Base-by-base conservation (phyloP, 2,113 vertebrate species). In the Steatornis caripensis region DNA sequence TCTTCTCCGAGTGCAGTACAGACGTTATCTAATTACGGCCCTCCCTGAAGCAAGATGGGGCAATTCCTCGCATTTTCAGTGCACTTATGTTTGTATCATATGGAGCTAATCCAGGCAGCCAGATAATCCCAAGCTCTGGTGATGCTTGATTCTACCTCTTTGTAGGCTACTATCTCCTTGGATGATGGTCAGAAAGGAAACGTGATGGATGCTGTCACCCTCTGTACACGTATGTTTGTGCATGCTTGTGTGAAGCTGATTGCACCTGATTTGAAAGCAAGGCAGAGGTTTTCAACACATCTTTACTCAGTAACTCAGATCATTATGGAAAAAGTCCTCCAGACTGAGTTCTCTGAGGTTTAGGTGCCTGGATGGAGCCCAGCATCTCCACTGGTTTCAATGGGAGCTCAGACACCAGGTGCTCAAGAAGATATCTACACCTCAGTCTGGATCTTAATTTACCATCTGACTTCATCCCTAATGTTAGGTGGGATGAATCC, bases 1-100 rank as follows among this genome's bases (percentile, higher is more conserved):
- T 53, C 9, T 0, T 55, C 79, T 66, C 70, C 0, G 0, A 87
- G 72, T 0, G 1, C 7, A 0, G 65, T 19, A 36, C 81, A 80
- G 89, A n/a, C 8, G 0, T 90, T 45, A 58, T 61, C 85, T 84
- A 65, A 77, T 95, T 78, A 75, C 0, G 0, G 24, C 93, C 94
- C 80, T 93, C 89, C 93, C 94, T 68, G 65, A 1, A 84, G 93
- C 36, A 36, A 87, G 94, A 60, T 64, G 80, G 87, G 94, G 64
- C 53, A 48, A 95, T 93, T 96, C 93, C 77, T 89, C 89, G 87
- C 69, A 9, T 95, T 96, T 96, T 71, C 77, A 45, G 43, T 5
- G 0, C 18, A 19, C 19, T 66, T 37, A 18, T 64, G 68, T 95
- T 78, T 30, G 30, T 53, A 19, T 69, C 61, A 6, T 12, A 3